Evolutionary conservation across 1,140 invertebrate genomes (phyloP), one percentile per base, ranked within the genome.

Genomic region (Phymorhynchus buccinoides): DNA sequence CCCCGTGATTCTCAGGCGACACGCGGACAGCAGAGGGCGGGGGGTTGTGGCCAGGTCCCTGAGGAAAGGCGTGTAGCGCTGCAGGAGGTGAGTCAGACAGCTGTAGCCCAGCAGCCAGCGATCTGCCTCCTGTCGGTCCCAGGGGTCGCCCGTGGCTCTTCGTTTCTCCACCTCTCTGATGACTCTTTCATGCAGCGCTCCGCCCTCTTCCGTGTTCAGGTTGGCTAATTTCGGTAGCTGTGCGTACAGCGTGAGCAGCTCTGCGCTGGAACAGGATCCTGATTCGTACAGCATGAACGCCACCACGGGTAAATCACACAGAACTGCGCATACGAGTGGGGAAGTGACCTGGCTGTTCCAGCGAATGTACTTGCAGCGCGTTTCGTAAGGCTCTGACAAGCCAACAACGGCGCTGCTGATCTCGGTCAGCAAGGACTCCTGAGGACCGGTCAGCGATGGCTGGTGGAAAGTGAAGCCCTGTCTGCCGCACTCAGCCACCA

Each of bases 401-500:
- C 30, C 14, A 7, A 68, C 30, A 7, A 30, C 62, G n/a, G 30
- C 9, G 3, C 2, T 14, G 30, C 7, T 68, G 22, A 68, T 27
- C 18, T 68, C n/a, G 22, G 14, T 7, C 18, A 52, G 48, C 48
- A 52, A 9, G 12, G 48, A 52, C 48, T 52, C 48, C 12, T 52
- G 48, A 52, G 48, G 48, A 52, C 48, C 48, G 12, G 48, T 52
- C 48, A 52, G 12, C 22, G 48, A 52, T 52, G 48, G 48, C 48
- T 52, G 66, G 32, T 71, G 66, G 1, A n/a, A 30, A 71, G 27
- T n/a, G 27, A 71, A 71, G 66, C 66, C 66, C 66, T 30, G 12
- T 71, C 66, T 71, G 66, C 27, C 27, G 66, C 66, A 71, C 32
- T 71, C 66, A 18, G 73, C 73, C 32, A 75, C 73, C 39, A 32